Evolutionary conservation across 1,140 invertebrate genomes (phyloP).

Genomic region (Penaeus japonicus): DNA sequence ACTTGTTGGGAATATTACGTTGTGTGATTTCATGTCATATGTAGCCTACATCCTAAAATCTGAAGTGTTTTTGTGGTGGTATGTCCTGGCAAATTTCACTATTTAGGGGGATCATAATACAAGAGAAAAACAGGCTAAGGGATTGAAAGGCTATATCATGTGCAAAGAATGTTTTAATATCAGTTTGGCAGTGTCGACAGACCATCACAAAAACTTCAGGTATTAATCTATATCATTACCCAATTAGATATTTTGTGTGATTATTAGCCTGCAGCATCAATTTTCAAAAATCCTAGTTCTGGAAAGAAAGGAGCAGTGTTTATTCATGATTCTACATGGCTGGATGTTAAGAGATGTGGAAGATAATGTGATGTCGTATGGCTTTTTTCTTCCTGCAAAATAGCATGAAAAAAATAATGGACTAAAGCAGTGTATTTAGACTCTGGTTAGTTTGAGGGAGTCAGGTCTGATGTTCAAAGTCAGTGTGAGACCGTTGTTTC

Average conservation of each 20-base stretch:
- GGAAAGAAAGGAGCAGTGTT: conserved; percentile 43
- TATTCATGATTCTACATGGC: conserved; percentile 19
- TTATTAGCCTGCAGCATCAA: conserved; percentile 54
- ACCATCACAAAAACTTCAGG: conserved; percentile 14
- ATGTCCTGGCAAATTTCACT: neutral
- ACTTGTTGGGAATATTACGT: conserved; percentile 55
- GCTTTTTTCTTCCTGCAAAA: conserved; percentile 54
- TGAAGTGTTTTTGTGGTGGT: conserved; percentile 38
- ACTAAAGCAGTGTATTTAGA: conserved; percentile 42
- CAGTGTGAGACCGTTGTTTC: neutral
- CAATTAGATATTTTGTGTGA: conserved; percentile 56
- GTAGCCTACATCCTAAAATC: conserved; percentile 37
- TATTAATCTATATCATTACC: conserved; percentile 47
- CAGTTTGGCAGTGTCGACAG: neutral
- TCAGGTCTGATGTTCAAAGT: conserved; percentile 6
- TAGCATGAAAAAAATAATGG: conserved; percentile 48
- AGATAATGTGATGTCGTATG: conserved; percentile 44
- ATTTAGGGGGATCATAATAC: no score
- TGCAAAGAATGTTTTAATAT: neutral
- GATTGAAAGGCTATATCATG: neutral
- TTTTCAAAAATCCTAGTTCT: conserved; percentile 45
- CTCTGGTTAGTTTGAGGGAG: conserved; percentile 16
- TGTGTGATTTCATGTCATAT: conserved; percentile 55
- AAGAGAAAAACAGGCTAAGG: neutral
- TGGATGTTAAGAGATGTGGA: conserved; percentile 35